Percentiles rank a stretch among this genome's conserved stretches.
Evolutionary conservation across 1,140 invertebrate genomes (phyloP).

Genomic region (Holcopasites calliopsidis): DNA sequence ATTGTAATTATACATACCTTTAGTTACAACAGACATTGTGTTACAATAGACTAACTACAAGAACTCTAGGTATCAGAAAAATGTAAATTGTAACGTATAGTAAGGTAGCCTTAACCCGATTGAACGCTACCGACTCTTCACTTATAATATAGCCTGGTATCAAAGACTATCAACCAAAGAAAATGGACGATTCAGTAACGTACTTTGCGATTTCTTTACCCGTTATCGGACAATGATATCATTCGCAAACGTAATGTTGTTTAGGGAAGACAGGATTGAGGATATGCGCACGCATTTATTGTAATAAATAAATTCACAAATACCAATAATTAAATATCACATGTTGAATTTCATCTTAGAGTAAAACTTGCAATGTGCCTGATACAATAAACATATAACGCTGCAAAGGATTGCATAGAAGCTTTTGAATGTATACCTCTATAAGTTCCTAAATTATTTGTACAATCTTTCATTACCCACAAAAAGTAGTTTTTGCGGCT

Average conservation of each 20-base stretch:
- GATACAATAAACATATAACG: not conserved
- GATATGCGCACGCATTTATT: slow-evolving; percentile 14
- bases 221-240: not conserved
- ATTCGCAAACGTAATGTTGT: no score
- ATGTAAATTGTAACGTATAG: no score
- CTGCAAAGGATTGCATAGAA: not conserved
- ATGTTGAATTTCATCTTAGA: not conserved
- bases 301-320: slow-evolving; percentile 9
- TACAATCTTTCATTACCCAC: slow-evolving; percentile 5
- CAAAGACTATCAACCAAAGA: not conserved
- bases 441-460: slow-evolving; percentile 12
- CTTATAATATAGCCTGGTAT: no score
- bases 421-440: not conserved
- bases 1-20: slow-evolving; percentile 46
- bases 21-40: slow-evolving; percentile 53
- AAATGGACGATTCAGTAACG: not conserved
- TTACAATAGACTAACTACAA: not conserved
- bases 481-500: slow-evolving; percentile 1
- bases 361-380: not conserved
- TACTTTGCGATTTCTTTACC: not conserved
- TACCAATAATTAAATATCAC: slow-evolving; percentile 19
- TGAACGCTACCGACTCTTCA: no score
- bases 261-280: not conserved
- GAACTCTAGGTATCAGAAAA: no score
- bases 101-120: no score